Evolutionary conservation across 2,888 invertebrate genomes (phyloP), one percentile per base, ranked within the genome.

Genomic region (Trichopoda pennipes): DNA sequence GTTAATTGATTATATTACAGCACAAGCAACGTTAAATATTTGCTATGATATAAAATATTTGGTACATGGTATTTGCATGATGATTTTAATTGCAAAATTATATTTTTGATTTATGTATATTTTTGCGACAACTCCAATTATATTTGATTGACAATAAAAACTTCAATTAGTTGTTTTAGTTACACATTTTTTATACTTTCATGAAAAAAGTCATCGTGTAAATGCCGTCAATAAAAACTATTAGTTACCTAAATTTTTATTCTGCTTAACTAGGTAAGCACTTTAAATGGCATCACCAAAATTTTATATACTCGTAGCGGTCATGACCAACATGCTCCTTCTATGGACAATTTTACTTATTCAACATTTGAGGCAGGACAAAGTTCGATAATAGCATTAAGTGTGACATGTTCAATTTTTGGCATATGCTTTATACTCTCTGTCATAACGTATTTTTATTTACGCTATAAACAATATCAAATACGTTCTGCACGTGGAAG

Each of bases 341-440:
- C 85, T 10, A 86, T 86, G 4, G 87, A 89, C 14, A 87, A 89
- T 68, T 89, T 89, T 21, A 86, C 85, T 49, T 89, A 89, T 74
- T 87, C 89, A 3, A 89, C 87, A 16, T 89, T 89, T 42, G 89
- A 88, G 4, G 86, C 89, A 60, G 90, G 90, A 1, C 85, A 86
- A 8, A 86, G 86, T 19, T 90, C 90, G 3, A 86, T 92, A 53
- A 90, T 92, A 14, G 91, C 92, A 0, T 85, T 93, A 66, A 90
- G 91, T 10, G 89, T 96, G 72, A 95, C 95, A 14, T 96, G 96
- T 78, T 94, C 94, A 21, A 91, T 96, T 17, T 93, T 95, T 12
- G 93, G 93, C 38, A 90, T 93, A 38, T 91, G 96, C 17, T 91
- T 97, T 4, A 88, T 93, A 92, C 63, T 90, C 93, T 74, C 92